Evolutionary conservation across 2,113 vertebrate species (phyloP), one percentile per base, ranked within the genome.

Genomic region (Anolis sagrei): DNA sequence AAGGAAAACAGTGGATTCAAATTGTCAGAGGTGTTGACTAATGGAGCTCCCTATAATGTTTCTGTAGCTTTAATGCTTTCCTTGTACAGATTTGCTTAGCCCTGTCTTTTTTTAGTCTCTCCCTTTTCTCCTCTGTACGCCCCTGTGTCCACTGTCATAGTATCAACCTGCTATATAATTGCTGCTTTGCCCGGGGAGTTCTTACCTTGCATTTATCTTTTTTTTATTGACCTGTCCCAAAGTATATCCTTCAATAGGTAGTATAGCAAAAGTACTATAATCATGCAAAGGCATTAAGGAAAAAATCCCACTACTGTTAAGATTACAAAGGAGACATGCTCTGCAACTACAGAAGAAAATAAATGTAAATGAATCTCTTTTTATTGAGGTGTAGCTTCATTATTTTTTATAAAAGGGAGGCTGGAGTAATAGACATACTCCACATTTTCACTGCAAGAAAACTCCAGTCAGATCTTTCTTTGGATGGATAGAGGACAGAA

Each of bases 191-290:
- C 85, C 39, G 49, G 48, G 78, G 75, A 70, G 19, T 88, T 79
- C 13, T 54, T 58, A 81, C 49, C 36, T 74, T 89, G 9, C 13
- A 62, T 23, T 7, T 82, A 61, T 8, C 0, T 84, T 77, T 64
- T 76, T 83, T 77, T n/a, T 72, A 85, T 70, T n/a, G 34, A 25
- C 66, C 32, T 39, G 68, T 34, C 83, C 27, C 36, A 85, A 78
- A 70, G 27, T 68, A 54, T 70, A 69, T 81, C 23, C 32, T 48
- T 13, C 6, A 36, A 0, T 0, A 6, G 0, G 0, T 25, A 32
- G 74, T 75, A 39, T 25, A 84, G 34, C 36, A 87, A 44, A 78
- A 68, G 64, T 4, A 72, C 27, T 19, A 8, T 77, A 2, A 2
- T 83, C 21, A 0, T 72, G 48, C 0, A 1, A 89, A 87, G 72